These are phyloP conservation scores for Aporophyla nigra DNA, from an alignment of 2,888 invertebrate genomes.

Conservation along the genomic window DNA sequence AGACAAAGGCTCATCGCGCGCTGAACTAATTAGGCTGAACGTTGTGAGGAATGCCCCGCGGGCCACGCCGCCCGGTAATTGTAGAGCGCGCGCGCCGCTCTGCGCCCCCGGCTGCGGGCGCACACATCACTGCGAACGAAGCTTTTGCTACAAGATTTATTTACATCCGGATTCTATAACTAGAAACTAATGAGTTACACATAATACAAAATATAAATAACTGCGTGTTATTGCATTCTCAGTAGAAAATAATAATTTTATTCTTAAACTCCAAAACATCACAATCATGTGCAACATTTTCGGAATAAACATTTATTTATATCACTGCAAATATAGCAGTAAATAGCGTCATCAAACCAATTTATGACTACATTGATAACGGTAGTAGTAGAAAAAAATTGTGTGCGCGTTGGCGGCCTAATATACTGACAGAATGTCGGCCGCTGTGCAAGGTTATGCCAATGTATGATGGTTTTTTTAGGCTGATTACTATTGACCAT, in stretches of 20 bases:
- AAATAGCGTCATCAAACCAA: constrained; percentile 71
- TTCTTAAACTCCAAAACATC: constrained; percentile 4
- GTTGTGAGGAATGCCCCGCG: constrained; percentile 84
- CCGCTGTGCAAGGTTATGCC: constrained; percentile 62
- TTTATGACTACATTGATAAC: constrained; percentile 73
- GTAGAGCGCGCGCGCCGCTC: constrained; percentile 77
- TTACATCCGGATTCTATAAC: constrained; percentile 87
- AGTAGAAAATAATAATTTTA: constrained; percentile 14
- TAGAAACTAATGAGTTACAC: constrained; percentile 63
- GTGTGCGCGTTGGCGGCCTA: constrained; percentile 66
- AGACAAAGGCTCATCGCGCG: constrained; percentile 88
- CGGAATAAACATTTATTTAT: constrained; percentile 53
- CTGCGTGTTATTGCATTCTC: constrained; percentile 19
- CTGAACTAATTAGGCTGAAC: constrained; percentile 85
- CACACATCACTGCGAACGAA: constrained; percentile 74
- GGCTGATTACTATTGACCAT: constrained; percentile 49
- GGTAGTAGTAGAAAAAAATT: constrained; percentile 72
- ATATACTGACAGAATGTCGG: constrained; percentile 67
- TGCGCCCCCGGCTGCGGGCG: constrained; percentile 68
- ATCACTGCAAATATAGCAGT: constrained; percentile 74
- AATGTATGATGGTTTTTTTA: constrained; percentile 49
- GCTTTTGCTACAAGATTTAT: constrained; percentile 83
- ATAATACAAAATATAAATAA: constrained; percentile 44
- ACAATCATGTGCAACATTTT: constrained; percentile 12
- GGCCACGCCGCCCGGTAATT: constrained; percentile 84